These are phyloP conservation scores for Cariama cristata DNA, from an alignment of 2,113 vertebrate species.

Conservation along the genomic window DNA sequence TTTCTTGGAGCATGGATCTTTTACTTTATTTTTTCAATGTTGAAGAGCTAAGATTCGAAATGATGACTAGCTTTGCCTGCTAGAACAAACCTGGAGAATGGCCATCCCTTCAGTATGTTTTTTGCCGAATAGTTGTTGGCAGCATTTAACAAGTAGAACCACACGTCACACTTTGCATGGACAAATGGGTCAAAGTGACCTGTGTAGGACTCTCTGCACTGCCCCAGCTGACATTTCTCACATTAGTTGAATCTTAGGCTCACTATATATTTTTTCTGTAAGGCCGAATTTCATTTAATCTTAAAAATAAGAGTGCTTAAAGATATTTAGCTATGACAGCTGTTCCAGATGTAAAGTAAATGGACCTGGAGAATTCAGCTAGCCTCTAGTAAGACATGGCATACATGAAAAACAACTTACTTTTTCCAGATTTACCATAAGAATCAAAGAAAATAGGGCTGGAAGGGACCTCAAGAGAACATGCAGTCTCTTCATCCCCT, in stretches of 20 bases:
- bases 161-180: not conserved
- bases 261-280: not conserved
- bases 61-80: not conserved
- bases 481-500: not conserved
- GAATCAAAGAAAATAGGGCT: not conserved
- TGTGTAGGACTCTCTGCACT: not conserved
- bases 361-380: slow-evolving; percentile 19
- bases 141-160: not conserved
- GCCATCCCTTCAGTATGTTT: not conserved
- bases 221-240: not conserved
- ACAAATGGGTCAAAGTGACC: not conserved
- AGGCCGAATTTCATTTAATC: not conserved
- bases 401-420: not conserved
- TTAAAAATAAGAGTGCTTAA: slow-evolving; percentile 35
- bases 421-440: not conserved
- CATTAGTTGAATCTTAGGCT: not conserved
- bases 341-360: slow-evolving; percentile 30
- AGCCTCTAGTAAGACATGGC: not conserved
- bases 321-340: slow-evolving; percentile 15
- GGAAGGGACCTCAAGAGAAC: not conserved
- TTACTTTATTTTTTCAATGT: not conserved
- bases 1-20: not conserved
- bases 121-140: not conserved
- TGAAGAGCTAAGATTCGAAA: not conserved
- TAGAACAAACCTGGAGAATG: not conserved